Base-by-base conservation (phyloP, 2,113 vertebrate genomes). In the Geothlypis trichas region DNA sequence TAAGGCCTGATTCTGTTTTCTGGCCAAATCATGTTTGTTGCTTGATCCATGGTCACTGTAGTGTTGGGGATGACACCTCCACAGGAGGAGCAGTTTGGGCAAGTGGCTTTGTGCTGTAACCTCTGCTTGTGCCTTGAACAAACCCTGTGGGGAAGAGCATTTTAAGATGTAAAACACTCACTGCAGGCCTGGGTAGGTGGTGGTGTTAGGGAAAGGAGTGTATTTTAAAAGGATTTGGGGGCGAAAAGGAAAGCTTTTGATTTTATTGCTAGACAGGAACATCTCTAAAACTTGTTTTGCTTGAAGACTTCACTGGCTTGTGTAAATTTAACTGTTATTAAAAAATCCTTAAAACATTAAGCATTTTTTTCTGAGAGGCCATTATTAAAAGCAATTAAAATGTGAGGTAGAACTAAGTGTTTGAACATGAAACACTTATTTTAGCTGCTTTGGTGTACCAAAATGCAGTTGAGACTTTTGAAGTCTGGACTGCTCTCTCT, bases 31-130 rank as follows among this genome's bases (percentile, higher is more conserved):
- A 2, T 0, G 0, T 26, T 63, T 69, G 35, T 55, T 1, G 2
- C 30, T 55, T 57, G 17, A 26, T 73, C 51, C 4, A 1, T 11
- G 30, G 52, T 63, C 0, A 0, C 27, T 0, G 3, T 19, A 8
- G 46, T 6, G 5, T 13, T 63, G 35, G 27, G 26, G 68, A 44
- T 87, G 76, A 42, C 9, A 23, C 15, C 7, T 63, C 41, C 6
- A 3, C 0, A 1, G 7, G 27, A 73, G 63, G 71, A 81, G 86
- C 52, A 37, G n/a, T 54, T 84, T 33, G 57, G 73, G 63, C 30
- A 52, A 74, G 55, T 33, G n/a, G 79, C n/a, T 94, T 77, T 68
- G 44, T 20, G 14, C 14, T 2, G 2, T 24, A 26, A 57, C 52
- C 16, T 76, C 55, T 0, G 9, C 23, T 42, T 77, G 47, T 2